Conservation (phyloP, 2,888 invertebrate species). For the Rhaphigaster nebulosa region DNA sequence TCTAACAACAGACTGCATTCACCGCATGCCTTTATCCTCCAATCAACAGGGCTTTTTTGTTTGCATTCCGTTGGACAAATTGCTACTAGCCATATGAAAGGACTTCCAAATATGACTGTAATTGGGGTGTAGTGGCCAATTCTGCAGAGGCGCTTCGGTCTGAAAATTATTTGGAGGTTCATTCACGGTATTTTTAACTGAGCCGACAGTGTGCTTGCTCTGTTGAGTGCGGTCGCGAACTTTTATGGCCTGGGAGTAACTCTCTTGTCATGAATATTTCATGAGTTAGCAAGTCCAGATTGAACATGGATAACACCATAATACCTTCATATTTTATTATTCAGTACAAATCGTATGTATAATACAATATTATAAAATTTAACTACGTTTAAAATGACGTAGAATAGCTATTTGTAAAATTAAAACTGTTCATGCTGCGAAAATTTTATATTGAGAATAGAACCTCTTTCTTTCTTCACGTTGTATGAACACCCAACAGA, state of each 20-base stretch:
- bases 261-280: not conserved
- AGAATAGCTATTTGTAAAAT: too few relatives aligned
- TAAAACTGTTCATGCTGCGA: too few relatives aligned
- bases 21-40: not conserved
- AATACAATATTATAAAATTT: not conserved
- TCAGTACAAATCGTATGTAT: not conserved
- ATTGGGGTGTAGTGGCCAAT: not conserved
- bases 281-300: not conserved
- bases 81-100: not conserved
- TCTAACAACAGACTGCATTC: conserved; percentile 5
- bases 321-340: not conserved
- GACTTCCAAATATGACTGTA: not conserved
- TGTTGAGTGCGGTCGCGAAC: not conserved
- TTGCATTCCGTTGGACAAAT: conserved; percentile 8
- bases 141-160: not conserved
- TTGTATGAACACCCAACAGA: too few relatives aligned
- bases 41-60: not conserved
- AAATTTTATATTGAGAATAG: too few relatives aligned
- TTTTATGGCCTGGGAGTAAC: not conserved
- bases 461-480: too few relatives aligned
- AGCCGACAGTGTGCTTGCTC: too few relatives aligned
- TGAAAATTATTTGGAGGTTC: not conserved
- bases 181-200: not conserved
- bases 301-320: not conserved
- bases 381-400: not conserved